Evolutionary conservation across 1,140 invertebrate species (phyloP).

Genomic region (Apis florea): DNA sequence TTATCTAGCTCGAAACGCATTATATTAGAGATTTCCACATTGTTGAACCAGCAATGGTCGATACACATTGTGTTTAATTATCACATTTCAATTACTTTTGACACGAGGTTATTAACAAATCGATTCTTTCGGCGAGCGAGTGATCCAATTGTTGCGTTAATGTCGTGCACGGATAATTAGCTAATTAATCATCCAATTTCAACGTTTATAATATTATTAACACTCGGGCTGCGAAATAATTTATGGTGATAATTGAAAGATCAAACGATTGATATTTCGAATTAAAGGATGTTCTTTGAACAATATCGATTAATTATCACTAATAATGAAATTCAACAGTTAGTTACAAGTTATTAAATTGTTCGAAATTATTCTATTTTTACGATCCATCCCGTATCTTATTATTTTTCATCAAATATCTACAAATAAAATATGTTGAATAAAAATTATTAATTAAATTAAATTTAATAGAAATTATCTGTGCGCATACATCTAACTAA

Average conservation of each 20-base stretch:
- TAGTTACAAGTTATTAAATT: not conserved
- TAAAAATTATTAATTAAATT: too few species aligned
- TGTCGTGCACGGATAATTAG: not conserved
- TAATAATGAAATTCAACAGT: not conserved
- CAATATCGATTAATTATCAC: too few species aligned
- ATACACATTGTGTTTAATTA: not conserved
- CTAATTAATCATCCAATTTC: not conserved
- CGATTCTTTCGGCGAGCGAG: not conserved
- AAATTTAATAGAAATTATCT: too few species aligned
- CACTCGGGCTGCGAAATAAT: not conserved
- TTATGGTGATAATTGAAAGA: not conserved
- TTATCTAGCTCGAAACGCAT: too few species aligned
- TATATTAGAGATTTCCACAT: not conserved
- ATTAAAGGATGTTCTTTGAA: not conserved
- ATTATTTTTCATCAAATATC: not conserved
- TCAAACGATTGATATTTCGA: not conserved
- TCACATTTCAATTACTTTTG: not conserved
- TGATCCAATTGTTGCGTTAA: not conserved
- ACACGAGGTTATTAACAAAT: not conserved
- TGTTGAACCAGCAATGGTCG: not conserved
- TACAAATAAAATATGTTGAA: too few species aligned
- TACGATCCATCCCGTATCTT: not conserved
- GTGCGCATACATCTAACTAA: too few species aligned
- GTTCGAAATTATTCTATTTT: not conserved
- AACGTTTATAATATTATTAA: not conserved